phyloP scores from a whole-genome alignment of 2,888 invertebrate genomes.

The Penaeus monodon region DNA sequence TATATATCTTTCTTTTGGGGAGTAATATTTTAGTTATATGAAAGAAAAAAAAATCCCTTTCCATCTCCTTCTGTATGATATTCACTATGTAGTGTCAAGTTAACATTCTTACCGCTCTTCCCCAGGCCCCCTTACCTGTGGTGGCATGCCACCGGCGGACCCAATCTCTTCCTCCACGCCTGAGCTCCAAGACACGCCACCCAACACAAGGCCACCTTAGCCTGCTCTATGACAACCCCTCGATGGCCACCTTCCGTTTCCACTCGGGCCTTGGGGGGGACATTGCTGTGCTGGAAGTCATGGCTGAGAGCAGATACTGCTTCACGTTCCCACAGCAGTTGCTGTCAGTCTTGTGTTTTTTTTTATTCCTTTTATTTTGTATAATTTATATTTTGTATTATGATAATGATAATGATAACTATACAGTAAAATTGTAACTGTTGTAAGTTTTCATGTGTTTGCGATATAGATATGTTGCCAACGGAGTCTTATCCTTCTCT shows the following conservation, averaged over 20 bases:
- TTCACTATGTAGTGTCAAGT: constrained; percentile 40
- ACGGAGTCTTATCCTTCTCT: neutral
- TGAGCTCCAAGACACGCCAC: constrained; percentile 84
- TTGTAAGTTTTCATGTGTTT: neutral
- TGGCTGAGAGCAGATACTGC: constrained; percentile 90
- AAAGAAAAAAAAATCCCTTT: too few species aligned
- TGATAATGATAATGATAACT: too few species aligned
- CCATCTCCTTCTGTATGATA: neutral
- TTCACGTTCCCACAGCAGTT: constrained; percentile 89
- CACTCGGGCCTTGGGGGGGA: constrained; percentile 92
- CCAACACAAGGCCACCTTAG: constrained; percentile 78
- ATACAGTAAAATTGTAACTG: too few species aligned
- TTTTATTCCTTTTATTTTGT: neutral
- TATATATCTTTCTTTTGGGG: too few species aligned
- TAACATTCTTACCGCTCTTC: neutral
- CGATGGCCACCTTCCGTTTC: constrained; percentile 79
- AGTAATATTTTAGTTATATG: too few species aligned
- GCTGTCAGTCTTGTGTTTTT: constrained; percentile 76
- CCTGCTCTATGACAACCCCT: constrained; percentile 76
- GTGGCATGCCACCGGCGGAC: constrained; percentile 77
- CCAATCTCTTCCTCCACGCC: constrained; percentile 85
- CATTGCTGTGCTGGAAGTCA: constrained; percentile 89
- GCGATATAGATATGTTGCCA: too few species aligned
- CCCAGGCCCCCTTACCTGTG: constrained; percentile 42
- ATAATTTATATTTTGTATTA: too few species aligned